A percentile compares a stretch with the other conserved stretches of the same genome.
phyloP scores from a whole-genome alignment of 2,113 vertebrate species.

The Xenopus tropicalis region DNA sequence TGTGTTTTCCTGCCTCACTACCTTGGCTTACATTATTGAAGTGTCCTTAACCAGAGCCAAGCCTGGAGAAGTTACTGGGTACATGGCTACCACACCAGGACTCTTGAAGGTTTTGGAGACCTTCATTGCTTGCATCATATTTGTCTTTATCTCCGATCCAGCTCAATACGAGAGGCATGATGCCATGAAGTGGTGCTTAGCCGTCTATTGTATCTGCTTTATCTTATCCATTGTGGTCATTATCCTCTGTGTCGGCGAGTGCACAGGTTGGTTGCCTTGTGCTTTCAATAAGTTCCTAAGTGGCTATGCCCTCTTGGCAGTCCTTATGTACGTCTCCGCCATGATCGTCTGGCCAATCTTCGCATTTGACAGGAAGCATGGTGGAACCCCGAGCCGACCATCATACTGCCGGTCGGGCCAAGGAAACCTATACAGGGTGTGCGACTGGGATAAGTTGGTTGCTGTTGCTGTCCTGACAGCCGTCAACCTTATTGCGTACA shows the following conservation, averaged over 20 bases:
- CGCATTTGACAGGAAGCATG: constrained; percentile 68
- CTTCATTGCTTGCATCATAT: constrained; percentile 83
- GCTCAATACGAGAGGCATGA: constrained; percentile 56
- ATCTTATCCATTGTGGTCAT: constrained; percentile 76
- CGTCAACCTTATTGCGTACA: constrained; percentile 80
- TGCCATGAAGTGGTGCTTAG: constrained; percentile 76
- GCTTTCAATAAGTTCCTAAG: constrained; percentile 80
- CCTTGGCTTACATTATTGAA: constrained; percentile 72
- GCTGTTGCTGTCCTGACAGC: constrained; percentile 71
- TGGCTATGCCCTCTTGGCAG: constrained; percentile 71
- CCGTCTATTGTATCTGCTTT: constrained; percentile 86
- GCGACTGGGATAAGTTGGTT: constrained; percentile 69
- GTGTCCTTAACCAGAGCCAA: constrained; percentile 78
- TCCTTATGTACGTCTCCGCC: constrained; percentile 71
- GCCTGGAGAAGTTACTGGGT: constrained; percentile 78
- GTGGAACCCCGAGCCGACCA: constrained; percentile 22
- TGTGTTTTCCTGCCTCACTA: constrained; percentile 79
- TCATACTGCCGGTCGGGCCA: rapidly evolving
- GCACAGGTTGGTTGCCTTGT: constrained; percentile 75
- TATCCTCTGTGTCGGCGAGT: constrained; percentile 77
- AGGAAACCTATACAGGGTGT: background rate
- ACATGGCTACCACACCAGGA: constrained; percentile 86
- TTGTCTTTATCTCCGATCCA: constrained; percentile 73
- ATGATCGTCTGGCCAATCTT: constrained; percentile 85
- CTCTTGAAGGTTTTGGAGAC: constrained; percentile 87